Percentiles rank a stretch among this genome's conserved stretches.
phyloP scores from a whole-genome alignment of 2,113 vertebrate genomes.

The Tichodroma muraria region DNA sequence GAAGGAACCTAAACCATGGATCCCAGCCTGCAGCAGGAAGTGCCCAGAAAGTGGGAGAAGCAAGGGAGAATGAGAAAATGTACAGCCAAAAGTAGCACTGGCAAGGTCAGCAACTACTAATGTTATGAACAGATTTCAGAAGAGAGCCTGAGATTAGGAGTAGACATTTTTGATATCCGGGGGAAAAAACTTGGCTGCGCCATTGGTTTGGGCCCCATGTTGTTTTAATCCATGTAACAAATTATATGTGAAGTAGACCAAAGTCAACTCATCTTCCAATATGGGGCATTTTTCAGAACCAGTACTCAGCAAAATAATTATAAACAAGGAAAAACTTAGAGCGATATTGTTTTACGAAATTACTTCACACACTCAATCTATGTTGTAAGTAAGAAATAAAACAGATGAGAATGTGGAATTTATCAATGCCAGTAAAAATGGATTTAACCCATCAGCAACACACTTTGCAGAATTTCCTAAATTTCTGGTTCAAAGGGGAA shows the following conservation, averaged over 20 bases:
- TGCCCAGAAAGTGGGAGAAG: neutral
- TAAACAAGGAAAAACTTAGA: neutral
- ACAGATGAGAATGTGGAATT: neutral
- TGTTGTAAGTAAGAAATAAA: neutral
- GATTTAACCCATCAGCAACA: neutral
- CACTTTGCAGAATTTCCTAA: neutral
- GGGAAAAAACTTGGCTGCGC: neutral
- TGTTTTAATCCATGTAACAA: constrained; percentile 24
- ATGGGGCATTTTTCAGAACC: neutral
- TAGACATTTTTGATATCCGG: constrained; percentile 10
- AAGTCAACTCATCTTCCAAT: neutral
- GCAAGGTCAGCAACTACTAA: neutral
- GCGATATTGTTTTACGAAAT: neutral
- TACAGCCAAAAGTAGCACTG: constrained; percentile 42
- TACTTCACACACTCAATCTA: neutral
- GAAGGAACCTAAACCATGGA: neutral
- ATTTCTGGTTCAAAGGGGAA: neutral
- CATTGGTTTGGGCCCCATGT: neutral
- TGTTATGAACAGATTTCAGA: neutral
- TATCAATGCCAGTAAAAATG: neutral
- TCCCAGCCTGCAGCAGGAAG: neutral
- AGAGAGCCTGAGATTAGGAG: neutral
- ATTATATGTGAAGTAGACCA: neutral
- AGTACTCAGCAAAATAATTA: neutral
- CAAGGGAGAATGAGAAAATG: constrained; percentile 17